Base-by-base conservation (phyloP, 2,888 invertebrate species). In the Lepidochrysops patricia region DNA sequence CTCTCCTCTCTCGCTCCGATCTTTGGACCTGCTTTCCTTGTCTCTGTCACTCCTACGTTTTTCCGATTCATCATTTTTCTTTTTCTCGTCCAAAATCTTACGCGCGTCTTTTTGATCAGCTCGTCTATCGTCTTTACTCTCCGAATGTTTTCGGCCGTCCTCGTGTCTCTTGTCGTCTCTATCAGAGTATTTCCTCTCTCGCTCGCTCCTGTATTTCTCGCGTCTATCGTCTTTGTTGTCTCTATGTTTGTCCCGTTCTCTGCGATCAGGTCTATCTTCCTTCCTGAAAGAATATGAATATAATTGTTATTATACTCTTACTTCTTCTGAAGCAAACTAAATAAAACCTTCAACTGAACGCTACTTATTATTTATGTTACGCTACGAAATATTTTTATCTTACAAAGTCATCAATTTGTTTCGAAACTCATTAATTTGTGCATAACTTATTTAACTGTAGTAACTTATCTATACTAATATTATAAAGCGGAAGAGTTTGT, bases 191-290 rank as follows among this genome's bases (percentile, higher is more conserved):
- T 62, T 63, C 1, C 60, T 61, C 1, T 65, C 63, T 26, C 63
- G 63, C 15, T 66, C 66, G 35, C 48, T 61, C 49, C 61, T 66
- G 25, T 65, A 57, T 43, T 62, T 66, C 19, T 68, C 68, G 4
- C 66, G 64, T 58, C 63, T 69, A 0, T 74, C 73, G 19, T 68
- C 69, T 57, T 63, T 68, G 26, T 70, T 70, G 29, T 64, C 70
- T 65, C 57, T 66, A 4, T 60, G 62, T 19, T 62, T 68, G n/a
- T 72, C 72, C 32, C 68, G 71, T 6, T 77, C 74, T 4, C 75
- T 74, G 1, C 74, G 72, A 2, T 73, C 76, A 2, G 67, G 62
- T 32, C 72, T 75, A 0, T 76, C 75, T 23, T 80, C 79, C 68
- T 76, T 77, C 54, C 82, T 83, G 66, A 9, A 19, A 34, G 4